Evolutionary conservation across 1,140 invertebrate genomes (phyloP), one percentile per base, ranked within the genome.

Genomic region (Pseudomyrmex pallidus): DNA sequence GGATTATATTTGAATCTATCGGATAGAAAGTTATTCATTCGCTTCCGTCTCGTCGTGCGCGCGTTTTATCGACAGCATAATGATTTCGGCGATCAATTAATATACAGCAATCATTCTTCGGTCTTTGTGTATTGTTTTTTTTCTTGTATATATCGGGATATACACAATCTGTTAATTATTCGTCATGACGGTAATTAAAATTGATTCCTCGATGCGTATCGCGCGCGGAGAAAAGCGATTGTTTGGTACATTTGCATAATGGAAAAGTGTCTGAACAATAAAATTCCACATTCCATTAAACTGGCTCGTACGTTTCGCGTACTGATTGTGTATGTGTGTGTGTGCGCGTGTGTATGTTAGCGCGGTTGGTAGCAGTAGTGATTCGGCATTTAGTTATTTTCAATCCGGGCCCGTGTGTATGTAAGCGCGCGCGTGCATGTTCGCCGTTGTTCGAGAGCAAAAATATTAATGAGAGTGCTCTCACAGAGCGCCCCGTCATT

Each of bases 401-500:
- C 85, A 64, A 70, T 86, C 82, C 73, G 61, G 61, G 22, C 22
- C 35, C 7, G 35, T n/a, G 46, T 76, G n/a, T 44, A 56, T 13
- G 25, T 5, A 22, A 64, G 52, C 57, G 82, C 83, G 25, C 35
- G 35, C 20, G 52, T 25, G 66, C 20, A 54, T 35, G 66, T 17
- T 59, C 46, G 76, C 76, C 54, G 44, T 54, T 62, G 56, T 72
- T 13, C 44, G n/a, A 50, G 66, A 83, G 78, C 13, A 77, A 87
- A 88, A 85, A 85, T 84, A 88, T 88, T 88, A 88, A 88, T 74
- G 86, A 74, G 63, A 74, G 64, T 72, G 76, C 86, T 87, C 83
- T 66, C 62, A 12, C 59, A 62, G 56, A 74, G 57, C 74, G 87
- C 86, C 56, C 61, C 82, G 84, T 88, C 87, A 87, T 88, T 66